Percentiles rank a stretch among this genome's conserved stretches.
These are phyloP conservation scores for Phenacoccus solenopsis DNA, from an alignment of 1,140 invertebrate species.

Conservation along the genomic window DNA sequence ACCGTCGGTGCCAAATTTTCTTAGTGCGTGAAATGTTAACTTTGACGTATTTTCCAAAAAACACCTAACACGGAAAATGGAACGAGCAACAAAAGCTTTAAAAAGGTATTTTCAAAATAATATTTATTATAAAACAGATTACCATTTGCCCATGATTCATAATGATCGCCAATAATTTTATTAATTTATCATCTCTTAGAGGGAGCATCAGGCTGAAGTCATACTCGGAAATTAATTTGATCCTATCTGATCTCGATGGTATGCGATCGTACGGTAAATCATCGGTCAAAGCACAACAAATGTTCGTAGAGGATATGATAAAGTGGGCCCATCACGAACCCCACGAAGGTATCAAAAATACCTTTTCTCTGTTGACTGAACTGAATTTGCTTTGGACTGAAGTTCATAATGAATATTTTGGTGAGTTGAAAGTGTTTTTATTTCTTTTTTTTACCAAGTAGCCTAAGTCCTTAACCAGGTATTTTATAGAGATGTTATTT, in stretches of 20 bases:
- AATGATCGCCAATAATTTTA: too few relatives aligned
- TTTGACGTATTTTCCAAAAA: background rate
- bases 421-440: slow-evolving; percentile 23
- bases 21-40: background rate
- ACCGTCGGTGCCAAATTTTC: background rate
- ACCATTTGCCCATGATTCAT: too few relatives aligned
- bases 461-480: too few relatives aligned
- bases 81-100: slow-evolving; percentile 29
- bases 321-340: slow-evolving; percentile 40
- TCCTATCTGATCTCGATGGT: slow-evolving; percentile 42
- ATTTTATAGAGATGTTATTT: too few relatives aligned
- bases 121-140: too few relatives aligned
- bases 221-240: slow-evolving; percentile 39
- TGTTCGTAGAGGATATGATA: slow-evolving; percentile 39
- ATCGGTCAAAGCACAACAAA: slow-evolving; percentile 38
- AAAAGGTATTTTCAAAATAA: too few relatives aligned
- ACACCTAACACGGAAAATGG: slow-evolving; percentile 24
- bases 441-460: background rate
- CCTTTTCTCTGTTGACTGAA: slow-evolving; percentile 38
- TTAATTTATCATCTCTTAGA: slow-evolving; percentile 31
- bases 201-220: slow-evolving; percentile 40
- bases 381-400: slow-evolving; percentile 39
- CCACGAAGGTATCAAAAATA: slow-evolving; percentile 41
- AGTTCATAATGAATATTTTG: slow-evolving; percentile 39
- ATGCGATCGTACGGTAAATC: slow-evolving; percentile 36